Evolutionary conservation across 2,797 vertebrate genomes (phyloP).

Genomic region (Synaphobranchus kaupii): DNA sequence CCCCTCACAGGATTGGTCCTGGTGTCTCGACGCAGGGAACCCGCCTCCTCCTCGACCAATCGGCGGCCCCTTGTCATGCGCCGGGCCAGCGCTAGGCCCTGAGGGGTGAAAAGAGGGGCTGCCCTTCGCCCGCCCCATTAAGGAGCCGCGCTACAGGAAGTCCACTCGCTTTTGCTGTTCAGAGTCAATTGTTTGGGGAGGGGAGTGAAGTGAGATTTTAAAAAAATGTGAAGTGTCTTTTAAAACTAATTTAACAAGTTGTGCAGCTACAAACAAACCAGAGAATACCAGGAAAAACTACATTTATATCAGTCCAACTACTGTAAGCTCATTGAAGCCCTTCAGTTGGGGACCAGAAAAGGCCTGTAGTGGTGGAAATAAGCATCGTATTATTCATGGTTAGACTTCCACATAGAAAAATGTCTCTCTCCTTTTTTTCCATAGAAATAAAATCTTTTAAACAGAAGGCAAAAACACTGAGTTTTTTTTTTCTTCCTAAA

Average conservation of each 20-base stretch:
- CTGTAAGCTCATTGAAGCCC: background rate
- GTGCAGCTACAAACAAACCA: background rate
- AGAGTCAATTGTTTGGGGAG: background rate
- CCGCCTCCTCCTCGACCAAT: background rate
- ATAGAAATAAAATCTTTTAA: conserved; percentile 2
- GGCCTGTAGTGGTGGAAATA: background rate
- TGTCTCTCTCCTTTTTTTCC: background rate
- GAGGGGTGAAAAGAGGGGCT: background rate
- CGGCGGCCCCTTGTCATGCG: background rate
- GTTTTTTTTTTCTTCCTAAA: background rate
- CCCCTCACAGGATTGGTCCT: background rate
- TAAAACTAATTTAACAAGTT: background rate
- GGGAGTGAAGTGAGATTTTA: background rate
- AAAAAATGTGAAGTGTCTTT: background rate
- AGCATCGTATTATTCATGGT: conserved; percentile 4
- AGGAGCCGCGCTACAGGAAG: background rate
- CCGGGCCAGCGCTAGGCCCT: background rate
- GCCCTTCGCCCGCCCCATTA: background rate
- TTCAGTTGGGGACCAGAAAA: background rate
- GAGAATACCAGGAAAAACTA: background rate
- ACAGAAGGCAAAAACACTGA: background rate
- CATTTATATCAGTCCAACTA: background rate
- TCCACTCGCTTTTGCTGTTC: background rate
- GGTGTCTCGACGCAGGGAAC: background rate
- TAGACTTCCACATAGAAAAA: conserved; percentile 19